A percentile compares a stretch with the other conserved stretches of the same genome.
These are phyloP conservation scores for Prinia subflava DNA, from an alignment of 2,113 vertebrate species.

Conservation along the genomic window DNA sequence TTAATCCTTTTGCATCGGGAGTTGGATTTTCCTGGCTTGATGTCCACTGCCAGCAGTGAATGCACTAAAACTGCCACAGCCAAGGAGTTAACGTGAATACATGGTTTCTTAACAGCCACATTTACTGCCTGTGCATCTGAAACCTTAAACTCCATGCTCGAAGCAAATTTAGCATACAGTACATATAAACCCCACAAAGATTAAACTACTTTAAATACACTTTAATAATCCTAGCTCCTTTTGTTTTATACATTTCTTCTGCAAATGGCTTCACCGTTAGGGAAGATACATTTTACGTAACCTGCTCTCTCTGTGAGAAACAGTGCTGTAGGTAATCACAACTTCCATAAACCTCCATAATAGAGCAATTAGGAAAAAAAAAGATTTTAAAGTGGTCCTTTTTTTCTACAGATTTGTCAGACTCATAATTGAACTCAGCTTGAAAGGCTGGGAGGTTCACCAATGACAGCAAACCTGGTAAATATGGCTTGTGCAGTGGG, in stretches of 20 bases:
- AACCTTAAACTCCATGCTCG: slow-evolving; percentile 38
- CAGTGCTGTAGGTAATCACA: background rate
- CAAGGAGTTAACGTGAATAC: slow-evolving; percentile 51
- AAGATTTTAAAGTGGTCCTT: background rate
- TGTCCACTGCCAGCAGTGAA: slow-evolving; percentile 35
- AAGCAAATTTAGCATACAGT: slow-evolving; percentile 55
- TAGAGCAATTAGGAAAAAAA: background rate
- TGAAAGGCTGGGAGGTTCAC: background rate
- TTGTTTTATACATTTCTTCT: slow-evolving; percentile 26
- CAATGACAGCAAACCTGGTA: background rate
- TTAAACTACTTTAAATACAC: slow-evolving; percentile 36
- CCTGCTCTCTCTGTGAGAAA: background rate
- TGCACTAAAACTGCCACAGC: background rate
- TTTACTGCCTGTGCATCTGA: slow-evolving; percentile 54
- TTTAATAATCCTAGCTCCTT: slow-evolving; percentile 17
- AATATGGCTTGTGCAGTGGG: background rate
- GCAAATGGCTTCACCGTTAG: slow-evolving; percentile 16
- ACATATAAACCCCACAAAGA: slow-evolving; percentile 5
- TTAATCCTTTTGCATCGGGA: slow-evolving; percentile 60
- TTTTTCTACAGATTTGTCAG: background rate
- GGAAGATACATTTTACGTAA: background rate
- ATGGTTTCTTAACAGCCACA: slow-evolving; percentile 58
- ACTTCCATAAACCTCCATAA: background rate
- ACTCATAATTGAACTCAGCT: background rate
- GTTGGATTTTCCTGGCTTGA: slow-evolving; percentile 66